Percentiles rank a stretch among this genome's conserved stretches.
phyloP scores from a whole-genome alignment of 2,888 invertebrate genomes.

The Cephalotes varians region DNA sequence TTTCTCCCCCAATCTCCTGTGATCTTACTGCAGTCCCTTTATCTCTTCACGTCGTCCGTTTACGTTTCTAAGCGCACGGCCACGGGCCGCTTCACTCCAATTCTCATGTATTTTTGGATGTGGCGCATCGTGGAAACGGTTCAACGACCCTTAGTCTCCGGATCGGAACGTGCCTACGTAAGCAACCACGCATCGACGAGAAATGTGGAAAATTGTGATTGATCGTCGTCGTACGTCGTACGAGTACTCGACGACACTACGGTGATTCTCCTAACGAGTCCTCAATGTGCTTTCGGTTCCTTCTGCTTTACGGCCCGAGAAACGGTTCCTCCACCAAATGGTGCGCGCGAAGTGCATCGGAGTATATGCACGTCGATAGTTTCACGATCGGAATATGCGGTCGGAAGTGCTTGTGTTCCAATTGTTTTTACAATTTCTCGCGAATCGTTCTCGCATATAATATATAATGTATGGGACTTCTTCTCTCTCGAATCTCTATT shows the following conservation, averaged over 20 bases:
- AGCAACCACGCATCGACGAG: constrained; percentile 39
- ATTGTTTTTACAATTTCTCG: constrained; percentile 7
- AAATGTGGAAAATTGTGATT: constrained; percentile 70
- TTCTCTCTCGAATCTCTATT: background rate
- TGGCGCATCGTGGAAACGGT: constrained; percentile 66
- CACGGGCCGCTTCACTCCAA: constrained; percentile 55
- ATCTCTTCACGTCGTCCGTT: constrained; percentile 59
- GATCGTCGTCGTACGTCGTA: constrained; percentile 66
- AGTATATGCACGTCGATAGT: constrained; percentile 9
- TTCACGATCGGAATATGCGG: background rate
- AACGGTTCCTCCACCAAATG: constrained; percentile 49
- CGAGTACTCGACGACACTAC: constrained; percentile 48
- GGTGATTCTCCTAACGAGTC: constrained; percentile 62
- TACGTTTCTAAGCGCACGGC: constrained; percentile 65
- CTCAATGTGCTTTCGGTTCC: constrained; percentile 61
- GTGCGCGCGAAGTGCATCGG: constrained; percentile 37
- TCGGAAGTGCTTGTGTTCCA: background rate
- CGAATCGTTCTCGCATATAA: background rate
- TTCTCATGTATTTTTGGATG: constrained; percentile 74
- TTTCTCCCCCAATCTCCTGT: constrained; percentile 4
- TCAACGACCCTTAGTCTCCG: constrained; percentile 72
- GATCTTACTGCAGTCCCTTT: constrained; percentile 28
- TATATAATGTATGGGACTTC: background rate
- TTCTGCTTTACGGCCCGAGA: constrained; percentile 18
- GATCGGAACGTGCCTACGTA: constrained; percentile 59